A percentile compares a stretch with the other conserved stretches of the same genome.
Evolutionary conservation across 2,888 invertebrate species (phyloP).

Genomic region (Isoperla grammatica): DNA sequence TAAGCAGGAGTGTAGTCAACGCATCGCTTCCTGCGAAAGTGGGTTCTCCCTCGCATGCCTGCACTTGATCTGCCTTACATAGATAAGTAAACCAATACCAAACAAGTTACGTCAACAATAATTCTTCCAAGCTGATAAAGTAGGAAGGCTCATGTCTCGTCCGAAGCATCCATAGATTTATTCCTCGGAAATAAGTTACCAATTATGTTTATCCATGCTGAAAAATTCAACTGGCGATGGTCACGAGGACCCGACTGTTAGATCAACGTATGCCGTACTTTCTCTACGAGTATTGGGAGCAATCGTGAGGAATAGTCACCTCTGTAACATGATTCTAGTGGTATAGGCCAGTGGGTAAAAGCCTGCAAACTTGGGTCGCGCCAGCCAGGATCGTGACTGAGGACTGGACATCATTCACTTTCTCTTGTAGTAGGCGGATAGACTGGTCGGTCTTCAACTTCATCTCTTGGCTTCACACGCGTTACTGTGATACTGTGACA

Average conservation of each 20-base stretch:
- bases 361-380: too few species aligned
- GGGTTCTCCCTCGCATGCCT: background rate
- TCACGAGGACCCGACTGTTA: background rate
- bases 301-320: background rate
- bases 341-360: background rate
- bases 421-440: background rate
- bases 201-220: conserved; percentile 4
- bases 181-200: conserved; percentile 11
- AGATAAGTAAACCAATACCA: too few species aligned
- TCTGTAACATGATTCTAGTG: background rate
- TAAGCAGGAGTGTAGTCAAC: too few species aligned
- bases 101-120: background rate
- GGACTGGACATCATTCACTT: background rate
- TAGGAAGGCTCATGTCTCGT: background rate
- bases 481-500: too few species aligned
- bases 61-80: background rate
- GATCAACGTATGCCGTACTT: background rate
- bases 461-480: too few species aligned
- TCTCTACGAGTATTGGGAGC: conserved; percentile 10
- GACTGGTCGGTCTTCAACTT: too few species aligned
- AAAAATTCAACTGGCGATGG: conserved; percentile 8
- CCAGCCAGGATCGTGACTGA: background rate
- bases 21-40: too few species aligned
- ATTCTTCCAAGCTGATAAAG: background rate
- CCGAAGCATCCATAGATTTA: conserved; percentile 1